Evolutionary conservation across 1,140 invertebrate genomes (phyloP), one percentile per base, ranked within the genome.

Genomic region (Trachymyrmex septentrionalis): DNA sequence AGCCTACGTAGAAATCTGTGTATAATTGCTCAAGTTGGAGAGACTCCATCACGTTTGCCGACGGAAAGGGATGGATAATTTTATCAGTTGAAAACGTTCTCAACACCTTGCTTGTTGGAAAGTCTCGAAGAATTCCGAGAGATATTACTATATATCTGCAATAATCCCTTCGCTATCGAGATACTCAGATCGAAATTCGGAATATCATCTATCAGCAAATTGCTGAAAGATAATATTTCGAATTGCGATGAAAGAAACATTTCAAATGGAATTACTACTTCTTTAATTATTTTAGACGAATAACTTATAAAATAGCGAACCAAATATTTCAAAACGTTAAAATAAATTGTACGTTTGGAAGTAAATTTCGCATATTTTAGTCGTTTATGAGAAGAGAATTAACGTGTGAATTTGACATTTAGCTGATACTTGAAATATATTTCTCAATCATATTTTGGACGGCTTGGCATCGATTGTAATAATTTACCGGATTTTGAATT

Each of bases 1-100:
- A 38, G 38, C 14, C 30, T 48, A 30, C 75, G 24, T 50, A 66
- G 7, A 5, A 44, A 21, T 27, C 30, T 16, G 19, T 14, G 64
- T 81, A 71, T 27, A 44, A 73, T 84, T 73, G 38, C 21, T 61
- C 38, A 19, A 73, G 34, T 75, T 30, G 9, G 24, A 82, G 24
- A 82, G 19, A 59, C 24, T 10, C 44, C 16, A 57, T 14, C 63
- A 6, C 7, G 27, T 53, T 67, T 53, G 50, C 21, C 24, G 34
- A 44, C 57, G 21, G 48, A 24, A 63, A 71, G 44, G n/a, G 55
- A 61, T 4, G 24, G 19, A 4, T 50, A 61, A 73, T 75, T 61
- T 34, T 30, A 30, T 82, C 53, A 61, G 19, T 24, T 24, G 24
- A 14, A 48, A 21, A 48, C 12, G 6, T 24, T 24, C 14, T 44